phyloP scores from a whole-genome alignment of 2,888 invertebrate genomes.

The Noctua janthina region DNA sequence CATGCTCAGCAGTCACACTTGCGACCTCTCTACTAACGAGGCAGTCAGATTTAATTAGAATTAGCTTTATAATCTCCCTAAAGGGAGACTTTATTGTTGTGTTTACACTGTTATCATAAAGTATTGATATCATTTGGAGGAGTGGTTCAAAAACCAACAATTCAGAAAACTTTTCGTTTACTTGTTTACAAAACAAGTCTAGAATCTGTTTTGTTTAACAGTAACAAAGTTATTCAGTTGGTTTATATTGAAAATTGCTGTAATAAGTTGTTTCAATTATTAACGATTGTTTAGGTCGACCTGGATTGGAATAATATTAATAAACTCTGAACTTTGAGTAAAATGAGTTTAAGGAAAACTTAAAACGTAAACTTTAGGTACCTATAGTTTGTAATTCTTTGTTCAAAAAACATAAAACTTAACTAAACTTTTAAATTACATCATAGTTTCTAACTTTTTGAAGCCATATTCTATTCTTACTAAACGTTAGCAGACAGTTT shows the following conservation, averaged over 20 bases:
- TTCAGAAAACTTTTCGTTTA: constrained; percentile 36
- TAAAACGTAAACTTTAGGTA: not conserved
- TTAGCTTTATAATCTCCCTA: not conserved
- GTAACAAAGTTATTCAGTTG: constrained; percentile 35
- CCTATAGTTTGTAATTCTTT: too few species aligned
- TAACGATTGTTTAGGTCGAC: constrained; percentile 22
- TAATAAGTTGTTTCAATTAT: constrained; percentile 41
- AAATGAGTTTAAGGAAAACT: not conserved
- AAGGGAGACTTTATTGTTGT: constrained; percentile 7
- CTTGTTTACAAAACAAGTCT: constrained; percentile 52
- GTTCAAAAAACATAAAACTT: not conserved
- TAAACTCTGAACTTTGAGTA: not conserved
- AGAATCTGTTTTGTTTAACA: constrained; percentile 37
- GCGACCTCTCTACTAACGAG: not conserved
- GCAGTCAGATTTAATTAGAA: not conserved
- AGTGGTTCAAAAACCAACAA: constrained; percentile 33
- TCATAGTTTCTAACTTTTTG: not conserved
- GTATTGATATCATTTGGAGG: constrained; percentile 20
- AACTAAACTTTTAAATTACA: not conserved
- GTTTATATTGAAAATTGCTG: constrained; percentile 46
- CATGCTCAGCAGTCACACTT: too few species aligned
- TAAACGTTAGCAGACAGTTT: not conserved
- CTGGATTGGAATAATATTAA: constrained; percentile 18
- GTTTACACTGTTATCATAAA: constrained; percentile 5
- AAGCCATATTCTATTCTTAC: not conserved